Percentiles rank a stretch among this genome's conserved stretches.
Conservation (phyloP, 2,113 vertebrate genomes). For the Tilapia sparmanii region DNA sequence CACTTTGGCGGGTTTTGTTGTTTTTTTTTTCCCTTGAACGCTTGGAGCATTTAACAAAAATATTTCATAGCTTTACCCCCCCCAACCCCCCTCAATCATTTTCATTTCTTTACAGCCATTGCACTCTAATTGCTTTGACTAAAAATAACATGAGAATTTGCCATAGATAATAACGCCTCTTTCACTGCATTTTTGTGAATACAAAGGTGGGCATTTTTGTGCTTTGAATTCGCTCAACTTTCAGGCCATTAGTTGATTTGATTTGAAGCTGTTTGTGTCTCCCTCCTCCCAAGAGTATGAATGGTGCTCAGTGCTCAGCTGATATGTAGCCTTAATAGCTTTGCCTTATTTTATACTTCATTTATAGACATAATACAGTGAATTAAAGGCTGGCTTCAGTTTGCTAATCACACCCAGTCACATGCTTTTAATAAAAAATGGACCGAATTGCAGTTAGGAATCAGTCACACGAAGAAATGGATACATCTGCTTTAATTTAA, state of each 20-base stretch:
- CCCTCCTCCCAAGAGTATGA: conserved; percentile 14
- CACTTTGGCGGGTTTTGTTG: background rate
- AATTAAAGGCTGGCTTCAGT: conserved; percentile 2
- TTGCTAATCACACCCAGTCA: conserved; percentile 14
- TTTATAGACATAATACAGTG: conserved; percentile 24
- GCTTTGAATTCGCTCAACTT: conserved; percentile 30
- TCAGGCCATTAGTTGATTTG: conserved; percentile 55
- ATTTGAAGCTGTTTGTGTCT: conserved; percentile 49
- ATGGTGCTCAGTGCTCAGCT: conserved; percentile 36
- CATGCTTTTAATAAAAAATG: conserved; percentile 19
- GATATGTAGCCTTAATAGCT: conserved; percentile 16
- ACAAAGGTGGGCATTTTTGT: conserved; percentile 57
- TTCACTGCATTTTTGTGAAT: conserved; percentile 21
- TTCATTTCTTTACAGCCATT: conserved; percentile 45
- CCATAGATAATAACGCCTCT: conserved; percentile 59
- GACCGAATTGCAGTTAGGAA: background rate
- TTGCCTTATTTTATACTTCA: conserved; percentile 44
- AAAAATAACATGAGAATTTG: conserved; percentile 61
- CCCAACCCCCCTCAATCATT: conserved; percentile 19
- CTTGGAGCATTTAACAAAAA: conserved; percentile 27
- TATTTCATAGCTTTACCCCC: conserved; percentile 8
- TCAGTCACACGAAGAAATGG: background rate
- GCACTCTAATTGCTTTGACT: conserved; percentile 40
- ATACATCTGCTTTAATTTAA: background rate
- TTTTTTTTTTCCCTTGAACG: background rate